A percentile compares a stretch with the other conserved stretches of the same genome.
Conservation (phyloP, 2,797 vertebrate genomes). For the Melopsittacus undulatus region DNA sequence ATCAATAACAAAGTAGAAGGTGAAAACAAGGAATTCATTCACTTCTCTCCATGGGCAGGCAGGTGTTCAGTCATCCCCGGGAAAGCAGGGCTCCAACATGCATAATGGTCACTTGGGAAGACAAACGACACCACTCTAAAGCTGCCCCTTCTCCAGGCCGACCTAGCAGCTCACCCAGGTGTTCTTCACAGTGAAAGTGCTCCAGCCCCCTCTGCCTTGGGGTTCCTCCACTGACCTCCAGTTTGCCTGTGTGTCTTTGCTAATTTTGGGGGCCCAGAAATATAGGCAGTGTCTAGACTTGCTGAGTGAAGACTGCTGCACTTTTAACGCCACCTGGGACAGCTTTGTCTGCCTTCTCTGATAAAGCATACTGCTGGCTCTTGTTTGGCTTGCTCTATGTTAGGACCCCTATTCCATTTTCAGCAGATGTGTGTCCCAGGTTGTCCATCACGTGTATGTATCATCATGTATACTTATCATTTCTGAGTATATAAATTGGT, state of each 20-base stretch:
- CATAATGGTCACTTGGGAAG: background rate
- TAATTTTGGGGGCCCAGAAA: background rate
- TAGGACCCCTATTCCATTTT: background rate
- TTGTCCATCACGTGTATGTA: background rate
- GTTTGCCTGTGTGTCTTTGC: background rate
- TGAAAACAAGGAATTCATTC: background rate
- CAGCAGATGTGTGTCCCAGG: background rate
- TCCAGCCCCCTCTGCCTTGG: no score
- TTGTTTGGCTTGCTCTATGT: background rate
- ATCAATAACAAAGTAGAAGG: background rate
- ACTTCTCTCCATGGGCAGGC: background rate
- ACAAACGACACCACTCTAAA: background rate
- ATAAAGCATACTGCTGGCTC: background rate
- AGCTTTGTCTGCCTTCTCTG: rapidly evolving
- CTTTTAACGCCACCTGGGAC: background rate
- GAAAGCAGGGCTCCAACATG: background rate
- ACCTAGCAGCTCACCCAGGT: background rate
- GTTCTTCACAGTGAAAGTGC: background rate
- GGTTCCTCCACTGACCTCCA: background rate
- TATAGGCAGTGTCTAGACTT: background rate
- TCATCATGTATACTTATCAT: background rate
- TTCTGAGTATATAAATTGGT: background rate
- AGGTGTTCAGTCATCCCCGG: background rate
- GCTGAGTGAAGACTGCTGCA: background rate
- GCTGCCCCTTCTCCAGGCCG: background rate